These are phyloP conservation scores for Andrena dorsata DNA, from an alignment of 2,888 invertebrate genomes.

Conservation along the genomic window DNA sequence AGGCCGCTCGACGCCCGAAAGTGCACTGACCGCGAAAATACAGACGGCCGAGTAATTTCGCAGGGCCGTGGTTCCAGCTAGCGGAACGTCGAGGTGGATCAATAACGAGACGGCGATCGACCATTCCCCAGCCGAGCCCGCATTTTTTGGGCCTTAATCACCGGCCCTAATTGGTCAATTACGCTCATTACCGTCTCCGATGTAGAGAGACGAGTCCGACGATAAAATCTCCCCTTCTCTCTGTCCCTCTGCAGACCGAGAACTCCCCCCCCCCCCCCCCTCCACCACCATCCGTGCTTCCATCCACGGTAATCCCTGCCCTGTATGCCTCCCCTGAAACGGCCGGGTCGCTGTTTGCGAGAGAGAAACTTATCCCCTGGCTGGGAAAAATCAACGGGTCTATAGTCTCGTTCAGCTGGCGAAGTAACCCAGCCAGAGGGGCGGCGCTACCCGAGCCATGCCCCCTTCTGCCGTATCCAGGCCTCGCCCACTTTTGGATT, in stretches of 20 bases:
- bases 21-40: neutral
- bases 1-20: no score
- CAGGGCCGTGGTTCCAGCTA: neutral
- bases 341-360: constrained; percentile 64
- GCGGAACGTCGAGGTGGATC: constrained; percentile 24
- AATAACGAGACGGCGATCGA: constrained; percentile 65
- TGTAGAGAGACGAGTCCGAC: constrained; percentile 80
- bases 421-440: constrained; percentile 41
- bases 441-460: constrained; percentile 62
- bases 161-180: constrained; percentile 85
- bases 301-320: constrained; percentile 51
- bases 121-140: constrained; percentile 65
- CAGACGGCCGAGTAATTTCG: neutral
- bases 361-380: constrained; percentile 71
- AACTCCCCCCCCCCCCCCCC: neutral
- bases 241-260: constrained; percentile 20
- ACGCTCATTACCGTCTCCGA: constrained; percentile 84
- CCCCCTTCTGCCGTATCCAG: constrained; percentile 48
- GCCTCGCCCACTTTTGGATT: constrained; percentile 67
- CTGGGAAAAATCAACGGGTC: constrained; percentile 70
- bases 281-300: constrained; percentile 16
- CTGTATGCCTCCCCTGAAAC: constrained; percentile 42
- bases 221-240: constrained; percentile 79
- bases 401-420: constrained; percentile 45
- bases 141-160: constrained; percentile 78